phyloP scores from a whole-genome alignment of 2,888 invertebrate species.

The Pelosia muscerda region DNA sequence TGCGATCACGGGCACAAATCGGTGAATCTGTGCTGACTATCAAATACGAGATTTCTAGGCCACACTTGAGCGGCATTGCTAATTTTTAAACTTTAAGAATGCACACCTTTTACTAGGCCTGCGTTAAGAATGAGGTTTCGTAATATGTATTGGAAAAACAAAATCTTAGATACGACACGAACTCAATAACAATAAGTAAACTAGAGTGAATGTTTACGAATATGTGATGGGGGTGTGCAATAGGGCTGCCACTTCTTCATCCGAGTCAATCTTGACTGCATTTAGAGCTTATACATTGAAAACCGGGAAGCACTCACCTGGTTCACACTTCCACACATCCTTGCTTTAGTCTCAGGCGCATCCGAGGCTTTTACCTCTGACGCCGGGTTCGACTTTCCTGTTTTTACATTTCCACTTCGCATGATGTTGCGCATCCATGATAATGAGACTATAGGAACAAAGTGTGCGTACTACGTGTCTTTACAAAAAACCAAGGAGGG shows the following conservation, averaged over 20 bases:
- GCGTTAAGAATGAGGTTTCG: slow-evolving; percentile 18
- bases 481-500: too few species aligned
- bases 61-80: slow-evolving; percentile 69
- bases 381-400: too few species aligned
- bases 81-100: slow-evolving; percentile 64
- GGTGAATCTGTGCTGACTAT: slow-evolving; percentile 49
- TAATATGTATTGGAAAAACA: slow-evolving; percentile 36
- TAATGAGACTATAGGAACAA: too few species aligned
- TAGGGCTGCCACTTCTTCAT: slow-evolving; percentile 5
- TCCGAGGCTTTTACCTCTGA: too few species aligned
- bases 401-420: too few species aligned
- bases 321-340: too few species aligned
- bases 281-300: too few species aligned
- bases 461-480: too few species aligned
- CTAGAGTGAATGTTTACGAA: slow-evolving; percentile 15
- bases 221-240: slow-evolving; percentile 17
- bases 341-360: too few species aligned
- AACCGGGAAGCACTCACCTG: too few species aligned
- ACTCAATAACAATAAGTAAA: slow-evolving; percentile 27
- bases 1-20: slow-evolving; percentile 49
- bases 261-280: neutral
- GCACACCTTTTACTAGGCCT: slow-evolving; percentile 23
- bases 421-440: too few species aligned
- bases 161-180: slow-evolving; percentile 47
- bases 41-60: slow-evolving; percentile 72